Evolutionary conservation across 2,113 vertebrate genomes (phyloP).

Genomic region (Amblyopsis rosae): DNA sequence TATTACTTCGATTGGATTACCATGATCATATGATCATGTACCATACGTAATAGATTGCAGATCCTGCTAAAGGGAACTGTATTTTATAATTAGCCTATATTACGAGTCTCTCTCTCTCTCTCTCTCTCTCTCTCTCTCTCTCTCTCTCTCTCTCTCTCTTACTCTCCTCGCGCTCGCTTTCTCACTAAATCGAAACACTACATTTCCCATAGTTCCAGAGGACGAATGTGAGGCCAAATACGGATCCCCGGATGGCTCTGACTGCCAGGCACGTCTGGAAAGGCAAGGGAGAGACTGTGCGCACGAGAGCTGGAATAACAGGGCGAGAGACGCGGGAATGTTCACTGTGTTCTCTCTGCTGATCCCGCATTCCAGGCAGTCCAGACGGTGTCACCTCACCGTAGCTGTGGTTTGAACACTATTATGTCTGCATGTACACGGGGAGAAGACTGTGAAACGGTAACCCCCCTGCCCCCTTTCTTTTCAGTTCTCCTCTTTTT

Average conservation of each 20-base stretch:
- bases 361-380: constrained; percentile 67
- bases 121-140: neutral
- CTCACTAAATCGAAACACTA: constrained; percentile 56
- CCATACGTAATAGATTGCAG: too few relatives aligned
- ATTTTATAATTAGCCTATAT: neutral
- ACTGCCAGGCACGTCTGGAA: constrained; percentile 75
- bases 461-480: constrained; percentile 28
- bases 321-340: constrained; percentile 69
- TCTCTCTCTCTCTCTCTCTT: neutral
- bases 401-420: constrained; percentile 45
- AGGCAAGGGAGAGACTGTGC: constrained; percentile 61
- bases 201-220: constrained; percentile 71
- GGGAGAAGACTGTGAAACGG: constrained; percentile 33
- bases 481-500: constrained; percentile 48
- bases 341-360: constrained; percentile 54
- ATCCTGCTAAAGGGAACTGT: too few relatives aligned
- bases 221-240: constrained; percentile 61
- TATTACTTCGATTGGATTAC: too few relatives aligned
- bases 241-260: constrained; percentile 73
- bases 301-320: constrained; percentile 73
- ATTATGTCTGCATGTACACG: constrained; percentile 41
- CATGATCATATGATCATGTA: too few relatives aligned
- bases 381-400: constrained; percentile 57
- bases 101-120: neutral
- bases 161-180: neutral